Base-by-base conservation (phyloP, 1,140 invertebrate genomes). In the Octopus sinensis region DNA sequence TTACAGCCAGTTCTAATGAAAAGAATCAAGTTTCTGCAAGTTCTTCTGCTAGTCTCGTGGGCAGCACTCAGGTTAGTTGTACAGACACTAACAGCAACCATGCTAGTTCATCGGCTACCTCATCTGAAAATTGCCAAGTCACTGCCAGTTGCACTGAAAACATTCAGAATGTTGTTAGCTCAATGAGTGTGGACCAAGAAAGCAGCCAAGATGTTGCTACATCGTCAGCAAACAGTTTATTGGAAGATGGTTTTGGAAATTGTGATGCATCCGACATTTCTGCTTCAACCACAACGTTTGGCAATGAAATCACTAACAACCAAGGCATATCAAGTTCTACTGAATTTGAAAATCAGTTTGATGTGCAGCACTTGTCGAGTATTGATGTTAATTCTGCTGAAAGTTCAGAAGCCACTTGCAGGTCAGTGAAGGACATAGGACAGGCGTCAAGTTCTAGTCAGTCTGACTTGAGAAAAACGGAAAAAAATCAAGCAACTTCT, bases 301-400 rank as follows among this genome's bases (percentile, higher is more conserved):
- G 68, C 68, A 73, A 23, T 73, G 68, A 73, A 23, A 73, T 13
- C 1, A 6, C 68, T 17, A 73, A 73, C 5, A 73, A 13, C 13
- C 68, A 73, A 73, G 68, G 68, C 68, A 73, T 73, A n/a, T 73
- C 68, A 73, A 73, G 68, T 17, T 73, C 68, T 12, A 73, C 17
- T 73, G 68, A 73, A 73, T 73, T 73, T 73, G 17, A 23, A 73
- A 73, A 23, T n/a, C 68, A 13, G 30, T 13, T 23, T 6, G 30
- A 73, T 73, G 30, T n/a, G 30, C 5, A 13, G 30, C 17, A 6
- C 6, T 13, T 13, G 13, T 73, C 68, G 6, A 17, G 68, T 23
- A 73, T n/a, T 73, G 68, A 73, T 73, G 68, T 23, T 12, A 73
- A 73, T 23, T 73, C 68, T n/a, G 4, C 30, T 10, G 68, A 73